phyloP scores from a whole-genome alignment of 2,888 invertebrate species.

The Nomada ferruginata region DNA sequence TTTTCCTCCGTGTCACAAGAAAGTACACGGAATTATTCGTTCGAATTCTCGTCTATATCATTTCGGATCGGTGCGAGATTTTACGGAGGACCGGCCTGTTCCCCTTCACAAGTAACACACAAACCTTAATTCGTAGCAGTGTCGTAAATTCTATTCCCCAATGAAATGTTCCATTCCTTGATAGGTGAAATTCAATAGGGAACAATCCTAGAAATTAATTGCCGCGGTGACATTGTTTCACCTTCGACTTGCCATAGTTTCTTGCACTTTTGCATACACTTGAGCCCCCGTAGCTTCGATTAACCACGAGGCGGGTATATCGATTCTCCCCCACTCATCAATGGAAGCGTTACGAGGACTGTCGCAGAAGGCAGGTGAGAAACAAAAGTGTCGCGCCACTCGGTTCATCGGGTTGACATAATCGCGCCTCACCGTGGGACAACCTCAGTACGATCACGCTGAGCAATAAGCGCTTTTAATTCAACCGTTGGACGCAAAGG shows the following conservation, averaged over 20 bases:
- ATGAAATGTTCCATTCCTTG: too few relatives aligned
- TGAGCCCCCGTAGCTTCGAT: background rate
- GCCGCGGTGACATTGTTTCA: too few relatives aligned
- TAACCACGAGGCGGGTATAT: too few relatives aligned
- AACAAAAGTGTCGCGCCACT: slow-evolving; percentile 8
- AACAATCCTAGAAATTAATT: too few relatives aligned
- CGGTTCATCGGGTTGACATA: slow-evolving; percentile 18
- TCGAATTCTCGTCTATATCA: too few relatives aligned
- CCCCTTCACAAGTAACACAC: background rate
- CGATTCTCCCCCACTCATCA: background rate
- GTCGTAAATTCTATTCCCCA: too few relatives aligned
- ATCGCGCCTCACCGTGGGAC: background rate
- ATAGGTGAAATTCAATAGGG: too few relatives aligned
- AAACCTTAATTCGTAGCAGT: background rate
- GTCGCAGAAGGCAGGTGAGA: background rate
- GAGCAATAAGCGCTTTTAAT: background rate
- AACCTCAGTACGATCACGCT: too few relatives aligned
- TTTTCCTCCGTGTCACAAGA: background rate
- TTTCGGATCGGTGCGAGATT: too few relatives aligned
- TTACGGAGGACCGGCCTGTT: background rate
- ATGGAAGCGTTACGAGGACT: background rate
- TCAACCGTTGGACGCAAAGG: slow-evolving; percentile 23
- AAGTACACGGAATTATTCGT: too few relatives aligned
- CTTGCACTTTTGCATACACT: background rate
- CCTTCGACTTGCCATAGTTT: too few relatives aligned